Evolutionary conservation across 23 tunicate genomes (phyloP), one percentile per base, ranked within the genome.

Genomic region (Phallusia fumigata): DNA sequence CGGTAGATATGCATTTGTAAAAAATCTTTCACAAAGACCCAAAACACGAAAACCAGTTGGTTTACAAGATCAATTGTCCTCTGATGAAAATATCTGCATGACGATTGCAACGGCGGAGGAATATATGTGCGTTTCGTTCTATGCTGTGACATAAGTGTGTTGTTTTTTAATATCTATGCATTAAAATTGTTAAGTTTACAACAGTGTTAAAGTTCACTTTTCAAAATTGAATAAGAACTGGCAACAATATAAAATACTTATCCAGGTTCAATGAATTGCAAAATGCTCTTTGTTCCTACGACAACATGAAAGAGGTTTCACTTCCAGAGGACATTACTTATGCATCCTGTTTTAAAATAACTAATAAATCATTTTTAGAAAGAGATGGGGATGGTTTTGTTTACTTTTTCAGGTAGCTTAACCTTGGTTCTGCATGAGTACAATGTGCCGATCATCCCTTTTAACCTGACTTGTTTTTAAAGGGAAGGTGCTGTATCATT

Each of bases 401-500:
- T 5, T 81, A 32, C 64, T 32, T 81, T 58, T 81, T 81, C 53
- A 81, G 53, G 84, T 81, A 65, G 1, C 40, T 16, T 30, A n/a
- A 3, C 19, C 18, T 31, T 31, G 33, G 33, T 77, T 36, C 18
- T 77, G 19, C 35, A 28, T n/a, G n/a, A n/a, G n/a, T n/a, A n/a
- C n/a, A n/a, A n/a, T n/a, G n/a, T n/a, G n/a, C n/a, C n/a, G n/a
- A n/a, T n/a, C n/a, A n/a, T n/a, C n/a, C n/a, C n/a, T n/a, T n/a
- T n/a, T n/a, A 47, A 44, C 26, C 31, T 1, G 10, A 65, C 31
- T 31, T 36, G n/a, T n/a, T 34, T 24, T 22, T 24, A 5, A n/a
- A 88, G 91, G 76, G 85, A 88, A 32, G 93, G 93, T 16, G 84
- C 79, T 0, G 35, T 89, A 47, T 89, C 93, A 65, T 89, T 84